Evolutionary conservation across 2,888 invertebrate genomes (phyloP), one percentile per base, ranked within the genome.

Genomic region (Drosophila atripex): DNA sequence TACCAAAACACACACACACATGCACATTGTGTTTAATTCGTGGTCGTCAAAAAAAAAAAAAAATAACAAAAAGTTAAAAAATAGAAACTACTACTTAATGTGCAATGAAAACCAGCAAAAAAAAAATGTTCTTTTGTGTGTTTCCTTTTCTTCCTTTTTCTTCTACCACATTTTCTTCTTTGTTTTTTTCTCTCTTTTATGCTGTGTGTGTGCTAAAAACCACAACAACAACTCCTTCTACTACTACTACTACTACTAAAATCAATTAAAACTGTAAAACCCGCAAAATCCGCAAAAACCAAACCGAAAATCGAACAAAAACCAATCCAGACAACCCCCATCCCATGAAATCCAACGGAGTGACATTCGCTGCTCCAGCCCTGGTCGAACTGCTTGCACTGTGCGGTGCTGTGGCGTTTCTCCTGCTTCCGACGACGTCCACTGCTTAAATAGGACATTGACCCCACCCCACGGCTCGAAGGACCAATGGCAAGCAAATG

Each of bases 101-200:
- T 47, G 68, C 66, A 75, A 72, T 64, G 30, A 51, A 56, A 47
- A 41, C 65, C 78, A 86, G 71, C 71, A 74, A 73, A 75, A 71
- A 80, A 76, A 75, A 75, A 80, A 76, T 79, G 76, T 76, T 77
- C 71, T 78, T 83, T 75, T 77, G 78, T 88, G 78, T 82, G 77
- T 86, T 80, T 83, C 76, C 77, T 80, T 86, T 79, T 82, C 76
- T 77, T 83, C 74, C 73, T 72, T 80, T 83, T 78, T 78, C 79
- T 79, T 83, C 77, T 77, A 70, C 76, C 77, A 85, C 79, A 77
- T 83, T 80, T 64, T 46, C 46, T 64, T 64, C 84, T 75, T 78
- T 75, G 76, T 76, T 43, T 79, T 76, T 70, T 73, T 80, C 71
- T 85, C 77, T 77, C 75, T 84, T 82, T 85, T 82, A 82, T 71